Evolutionary conservation across 2,888 invertebrate genomes (phyloP), one percentile per base, ranked within the genome.

Genomic region (Catotricha subobsoleta): DNA sequence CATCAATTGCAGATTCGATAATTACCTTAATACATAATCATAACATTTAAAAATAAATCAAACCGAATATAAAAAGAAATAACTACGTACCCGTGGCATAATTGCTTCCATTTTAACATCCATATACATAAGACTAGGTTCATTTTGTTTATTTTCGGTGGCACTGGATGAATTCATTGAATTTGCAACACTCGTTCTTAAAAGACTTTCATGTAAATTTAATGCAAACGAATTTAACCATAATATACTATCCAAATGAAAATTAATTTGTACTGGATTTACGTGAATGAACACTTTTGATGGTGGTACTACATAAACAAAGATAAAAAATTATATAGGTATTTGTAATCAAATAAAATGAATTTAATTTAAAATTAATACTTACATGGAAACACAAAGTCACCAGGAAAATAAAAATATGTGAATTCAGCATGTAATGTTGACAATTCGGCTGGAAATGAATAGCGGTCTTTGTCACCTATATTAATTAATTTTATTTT

Each of bases 351-450:
- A 12, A n/a, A 31, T 44, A 43, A 39, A 42, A 44, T 45, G 29
- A 44, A 43, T 33, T 43, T 44, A 33, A 41, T 28, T 20, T 41
- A 31, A 20, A 39, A 23, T 12, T n/a, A 30, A 40, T 38, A 66
- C 74, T 71, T 68, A 88, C 88, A 67, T 54, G 90, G 88, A 66
- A 87, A 88, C 52, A 80, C 78, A 43, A 80, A 74, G 54, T 88
- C 87, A 34, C 84, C 87, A 0, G 94, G 92, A 57, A 94, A 94
- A 58, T 95, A 97, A 62, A 90, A 97, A 58, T 88, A 87, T 1
- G 91, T 91, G 49, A 92, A 82, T 58, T 98, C 97, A 1, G 92
- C 81, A 62, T 97, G 95, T n/a, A 97, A 57, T 21, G 92, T 75
- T 15, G 88, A 83, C 50, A 88, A 80, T 56, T 92, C 91, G 9